Evolutionary conservation across 2,888 invertebrate genomes (phyloP).

Genomic region (Germaria angustata): DNA sequence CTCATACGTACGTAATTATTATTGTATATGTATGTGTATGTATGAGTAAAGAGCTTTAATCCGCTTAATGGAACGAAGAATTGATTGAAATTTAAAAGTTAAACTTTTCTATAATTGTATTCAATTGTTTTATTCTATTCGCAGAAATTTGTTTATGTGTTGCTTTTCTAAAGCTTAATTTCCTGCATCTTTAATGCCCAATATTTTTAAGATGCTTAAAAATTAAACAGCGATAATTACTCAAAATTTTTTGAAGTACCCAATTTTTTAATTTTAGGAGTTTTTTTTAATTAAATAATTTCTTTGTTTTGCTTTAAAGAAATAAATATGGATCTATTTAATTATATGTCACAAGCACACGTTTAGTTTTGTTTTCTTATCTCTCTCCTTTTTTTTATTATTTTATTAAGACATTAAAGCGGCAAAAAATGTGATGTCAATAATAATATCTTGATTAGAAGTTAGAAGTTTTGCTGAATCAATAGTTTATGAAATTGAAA

Average conservation of each 20-base stretch:
- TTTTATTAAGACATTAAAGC: not conserved
- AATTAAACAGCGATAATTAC: no score
- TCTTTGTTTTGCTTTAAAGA: no score
- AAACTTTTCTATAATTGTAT: conserved; percentile 19
- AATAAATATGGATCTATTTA: no score
- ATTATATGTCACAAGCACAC: no score
- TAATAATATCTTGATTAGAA: not conserved
- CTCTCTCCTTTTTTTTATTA: not conserved
- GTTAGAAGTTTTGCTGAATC: not conserved
- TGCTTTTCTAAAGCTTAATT: not conserved
- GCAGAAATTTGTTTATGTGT: not conserved
- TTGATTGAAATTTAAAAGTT: conserved; percentile 27
- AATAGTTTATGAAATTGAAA: not conserved
- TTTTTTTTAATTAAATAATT: no score
- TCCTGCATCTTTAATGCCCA: conserved; percentile 4
- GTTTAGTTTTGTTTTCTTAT: no score
- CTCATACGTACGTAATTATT: not conserved
- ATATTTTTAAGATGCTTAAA: no score
- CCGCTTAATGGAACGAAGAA: conserved; percentile 22
- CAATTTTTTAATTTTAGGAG: no score
- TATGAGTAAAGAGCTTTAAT: not conserved
- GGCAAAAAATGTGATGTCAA: not conserved
- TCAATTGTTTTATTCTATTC: not conserved
- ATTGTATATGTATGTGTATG: not conserved
- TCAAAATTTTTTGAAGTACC: no score